Evolutionary conservation across 2,888 invertebrate genomes (phyloP).

Genomic region (Cryptus armator): DNA sequence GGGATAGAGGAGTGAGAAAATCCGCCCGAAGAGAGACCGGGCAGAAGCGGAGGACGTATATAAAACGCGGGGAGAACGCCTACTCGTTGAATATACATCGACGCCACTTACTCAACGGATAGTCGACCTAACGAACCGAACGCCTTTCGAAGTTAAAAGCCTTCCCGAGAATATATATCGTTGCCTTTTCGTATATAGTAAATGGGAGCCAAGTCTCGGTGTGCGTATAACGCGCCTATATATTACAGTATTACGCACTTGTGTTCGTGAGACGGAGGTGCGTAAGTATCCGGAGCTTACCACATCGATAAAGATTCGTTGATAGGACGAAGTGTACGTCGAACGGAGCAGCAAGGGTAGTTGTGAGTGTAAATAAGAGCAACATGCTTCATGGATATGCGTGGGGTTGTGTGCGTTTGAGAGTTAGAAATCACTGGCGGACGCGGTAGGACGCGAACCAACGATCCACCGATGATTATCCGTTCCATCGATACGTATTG

Average conservation of each 20-base stretch:
- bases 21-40: conserved; percentile 28
- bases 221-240: conserved; percentile 37
- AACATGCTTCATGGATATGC: neutral
- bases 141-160: conserved; percentile 70
- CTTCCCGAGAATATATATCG: conserved; percentile 67
- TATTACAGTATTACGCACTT: conserved; percentile 6
- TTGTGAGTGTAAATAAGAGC: conserved; percentile 41
- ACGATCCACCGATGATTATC: conserved; percentile 65
- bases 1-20: conserved; percentile 45
- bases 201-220: conserved; percentile 14
- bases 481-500: conserved; percentile 70
- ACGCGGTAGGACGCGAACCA: conserved; percentile 59
- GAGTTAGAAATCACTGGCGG: conserved; percentile 57
- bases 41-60: conserved; percentile 59
- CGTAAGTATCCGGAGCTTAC: conserved; percentile 47
- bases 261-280: conserved; percentile 15
- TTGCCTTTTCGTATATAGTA: conserved; percentile 46
- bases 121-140: conserved; percentile 75
- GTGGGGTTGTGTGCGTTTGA: conserved; percentile 21
- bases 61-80: conserved; percentile 72
- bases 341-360: neutral
- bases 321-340: neutral
- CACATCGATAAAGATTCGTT: conserved; percentile 39
- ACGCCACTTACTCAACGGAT: conserved; percentile 71
- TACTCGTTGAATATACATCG: conserved; percentile 75